A percentile compares a stretch with the other conserved stretches of the same genome.
Conservation (phyloP, 2,113 vertebrate genomes). For the Equus quagga region DNA sequence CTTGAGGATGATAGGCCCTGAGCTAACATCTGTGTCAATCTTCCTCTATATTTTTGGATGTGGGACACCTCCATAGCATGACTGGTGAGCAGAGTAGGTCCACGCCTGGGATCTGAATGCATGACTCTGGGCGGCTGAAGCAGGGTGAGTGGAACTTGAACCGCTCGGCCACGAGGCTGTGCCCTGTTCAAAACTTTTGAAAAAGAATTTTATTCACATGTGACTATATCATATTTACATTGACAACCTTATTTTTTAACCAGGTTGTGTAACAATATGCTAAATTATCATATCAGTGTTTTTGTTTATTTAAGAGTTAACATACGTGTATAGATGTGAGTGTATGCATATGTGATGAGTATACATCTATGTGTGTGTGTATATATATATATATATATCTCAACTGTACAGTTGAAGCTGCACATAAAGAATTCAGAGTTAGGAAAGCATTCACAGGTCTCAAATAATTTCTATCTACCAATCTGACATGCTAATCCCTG, state of each 20-base stretch:
- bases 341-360: neutral
- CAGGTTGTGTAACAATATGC: neutral
- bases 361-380: neutral
- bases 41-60: no score
- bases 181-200: neutral
- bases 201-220: neutral
- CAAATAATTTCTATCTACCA: constrained; percentile 15
- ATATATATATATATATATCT: no score
- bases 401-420: neutral
- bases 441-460: neutral
- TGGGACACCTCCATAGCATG: no score
- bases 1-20: no score
- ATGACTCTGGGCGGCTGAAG: no score
- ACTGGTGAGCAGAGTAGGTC: no score
- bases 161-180: no score
- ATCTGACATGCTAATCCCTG: neutral
- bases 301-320: neutral
- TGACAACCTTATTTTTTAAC: neutral
- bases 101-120: no score
- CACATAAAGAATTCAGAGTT: neutral
- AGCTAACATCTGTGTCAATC: no score
- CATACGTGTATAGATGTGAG: neutral
- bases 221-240: neutral
- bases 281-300: neutral
- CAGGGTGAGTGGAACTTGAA: no score